Evolutionary conservation across 1,140 invertebrate genomes (phyloP).

Genomic region (Eubasilissa regina): DNA sequence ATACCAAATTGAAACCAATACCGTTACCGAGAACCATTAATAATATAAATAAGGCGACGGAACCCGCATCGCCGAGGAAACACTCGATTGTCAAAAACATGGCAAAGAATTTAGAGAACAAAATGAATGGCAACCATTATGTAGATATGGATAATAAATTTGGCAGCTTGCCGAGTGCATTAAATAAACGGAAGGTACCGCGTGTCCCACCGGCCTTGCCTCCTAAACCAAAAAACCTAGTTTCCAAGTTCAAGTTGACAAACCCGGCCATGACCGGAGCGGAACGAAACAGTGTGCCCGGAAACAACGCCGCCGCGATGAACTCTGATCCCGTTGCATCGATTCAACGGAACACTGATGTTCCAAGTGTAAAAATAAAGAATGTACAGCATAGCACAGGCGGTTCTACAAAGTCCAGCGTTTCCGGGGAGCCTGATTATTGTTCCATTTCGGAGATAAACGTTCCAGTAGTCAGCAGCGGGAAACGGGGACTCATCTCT

Average conservation of each 20-base stretch:
- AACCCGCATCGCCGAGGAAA: slow-evolving; percentile 65
- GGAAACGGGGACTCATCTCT: slow-evolving; percentile 70
- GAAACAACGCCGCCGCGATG: slow-evolving; percentile 62
- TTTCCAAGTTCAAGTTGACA: slow-evolving; percentile 74
- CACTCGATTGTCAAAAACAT: slow-evolving; percentile 72
- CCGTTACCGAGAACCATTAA: slow-evolving; percentile 63
- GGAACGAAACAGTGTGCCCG: not conserved
- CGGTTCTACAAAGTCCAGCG: slow-evolving; percentile 61
- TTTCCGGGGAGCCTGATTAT: slow-evolving; percentile 74
- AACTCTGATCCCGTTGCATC: slow-evolving; percentile 77
- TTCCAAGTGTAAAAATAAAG: slow-evolving; percentile 71
- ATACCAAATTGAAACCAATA: slow-evolving; percentile 59
- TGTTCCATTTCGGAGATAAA: slow-evolving; percentile 79
- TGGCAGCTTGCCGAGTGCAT: slow-evolving; percentile 64
- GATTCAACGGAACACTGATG: slow-evolving; percentile 75
- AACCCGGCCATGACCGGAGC: not conserved
- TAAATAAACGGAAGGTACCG: slow-evolving; percentile 73
- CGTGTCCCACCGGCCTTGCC: slow-evolving; percentile 79
- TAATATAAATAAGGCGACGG: slow-evolving; percentile 45
- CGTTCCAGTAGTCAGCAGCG: slow-evolving; percentile 74
- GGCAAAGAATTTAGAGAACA: slow-evolving; percentile 76
- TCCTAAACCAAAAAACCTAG: slow-evolving; percentile 79
- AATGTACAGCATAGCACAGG: slow-evolving; percentile 61
- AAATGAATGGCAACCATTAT: slow-evolving; percentile 65
- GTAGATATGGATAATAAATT: slow-evolving; percentile 67